Percentiles rank a stretch among this genome's conserved stretches.
Evolutionary conservation across 2,797 vertebrate genomes (phyloP).

Genomic region (Neomorphus geoffroyi): DNA sequence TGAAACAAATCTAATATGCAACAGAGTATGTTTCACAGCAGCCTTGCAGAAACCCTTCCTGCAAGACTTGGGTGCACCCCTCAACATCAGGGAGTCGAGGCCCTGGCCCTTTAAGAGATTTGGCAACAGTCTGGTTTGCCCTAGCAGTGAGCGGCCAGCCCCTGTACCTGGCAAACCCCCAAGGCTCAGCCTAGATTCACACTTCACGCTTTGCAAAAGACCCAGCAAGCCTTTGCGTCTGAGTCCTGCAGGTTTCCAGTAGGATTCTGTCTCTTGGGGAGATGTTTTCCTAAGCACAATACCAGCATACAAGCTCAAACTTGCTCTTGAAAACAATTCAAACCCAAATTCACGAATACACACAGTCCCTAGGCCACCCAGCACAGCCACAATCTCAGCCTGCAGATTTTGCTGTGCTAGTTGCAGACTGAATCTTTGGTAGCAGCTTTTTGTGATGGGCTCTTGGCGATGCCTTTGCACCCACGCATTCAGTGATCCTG

Average conservation of each 20-base stretch:
- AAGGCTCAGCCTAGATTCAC: not conserved
- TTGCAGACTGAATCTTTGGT: not conserved
- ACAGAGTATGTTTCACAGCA: conserved; percentile 8
- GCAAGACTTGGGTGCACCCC: not conserved
- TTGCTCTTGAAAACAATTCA: not conserved
- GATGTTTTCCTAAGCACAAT: not conserved
- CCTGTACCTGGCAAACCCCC: not conserved
- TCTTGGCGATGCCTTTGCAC: not conserved
- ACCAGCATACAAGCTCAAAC: accelerated
- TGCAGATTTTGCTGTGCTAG: not conserved
- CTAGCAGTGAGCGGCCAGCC: not conserved
- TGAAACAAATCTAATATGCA: conserved; percentile 28
- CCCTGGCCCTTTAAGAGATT: not conserved
- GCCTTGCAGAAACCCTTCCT: not conserved
- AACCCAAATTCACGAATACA: not conserved
- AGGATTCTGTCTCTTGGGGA: not conserved
- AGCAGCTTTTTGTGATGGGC: not conserved
- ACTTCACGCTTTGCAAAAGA: not conserved
- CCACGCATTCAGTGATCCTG: not conserved
- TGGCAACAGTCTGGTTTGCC: not conserved
- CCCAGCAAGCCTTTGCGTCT: not conserved
- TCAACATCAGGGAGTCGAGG: not conserved
- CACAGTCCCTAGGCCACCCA: not conserved
- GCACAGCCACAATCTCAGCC: not conserved
- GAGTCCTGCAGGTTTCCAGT: not conserved